Percentiles rank a stretch among this genome's conserved stretches.
phyloP scores from a whole-genome alignment of 2,113 vertebrate genomes.

The Gymnarchus niloticus region DNA sequence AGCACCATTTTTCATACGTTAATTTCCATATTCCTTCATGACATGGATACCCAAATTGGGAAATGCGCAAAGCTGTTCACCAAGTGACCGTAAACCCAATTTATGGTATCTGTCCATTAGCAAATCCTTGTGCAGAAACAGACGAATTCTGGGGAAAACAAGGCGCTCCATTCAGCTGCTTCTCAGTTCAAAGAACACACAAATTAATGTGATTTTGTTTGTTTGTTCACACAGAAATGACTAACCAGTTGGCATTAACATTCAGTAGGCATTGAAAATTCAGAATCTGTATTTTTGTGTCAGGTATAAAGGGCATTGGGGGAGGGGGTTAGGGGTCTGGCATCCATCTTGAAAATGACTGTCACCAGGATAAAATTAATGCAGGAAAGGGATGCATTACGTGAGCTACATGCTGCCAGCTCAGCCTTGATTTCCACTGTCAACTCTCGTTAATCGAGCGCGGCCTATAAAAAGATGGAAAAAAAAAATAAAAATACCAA shows the following conservation, averaged over 20 bases:
- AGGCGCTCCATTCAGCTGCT: neutral
- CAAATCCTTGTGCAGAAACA: neutral
- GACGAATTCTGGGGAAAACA: neutral
- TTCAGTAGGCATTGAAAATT: neutral
- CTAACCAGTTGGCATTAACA: neutral
- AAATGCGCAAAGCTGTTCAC: neutral
- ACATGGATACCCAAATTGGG: neutral
- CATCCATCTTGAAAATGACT: slow-evolving; percentile 31
- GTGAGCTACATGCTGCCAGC: slow-evolving; percentile 25
- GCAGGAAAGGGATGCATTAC: slow-evolving; percentile 27
- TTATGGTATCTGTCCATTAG: neutral
- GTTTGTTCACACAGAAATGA: neutral
- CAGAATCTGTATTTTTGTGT: neutral
- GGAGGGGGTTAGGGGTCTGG: neutral
- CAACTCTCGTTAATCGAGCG: slow-evolving; percentile 32
- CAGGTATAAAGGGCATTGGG: neutral
- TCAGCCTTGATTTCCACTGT: slow-evolving; percentile 27
- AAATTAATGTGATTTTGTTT: neutral
- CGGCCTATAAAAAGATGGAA: neutral
- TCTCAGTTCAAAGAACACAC: neutral
- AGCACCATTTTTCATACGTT: slow-evolving; percentile 31
- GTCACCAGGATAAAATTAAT: slow-evolving; percentile 28
- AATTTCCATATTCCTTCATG: neutral
- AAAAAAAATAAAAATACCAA: neutral
- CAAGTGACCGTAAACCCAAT: neutral